Evolutionary conservation across 2,797 vertebrate species (phyloP), one percentile per base, ranked within the genome.

Genomic region (Notolabrus celidotus): DNA sequence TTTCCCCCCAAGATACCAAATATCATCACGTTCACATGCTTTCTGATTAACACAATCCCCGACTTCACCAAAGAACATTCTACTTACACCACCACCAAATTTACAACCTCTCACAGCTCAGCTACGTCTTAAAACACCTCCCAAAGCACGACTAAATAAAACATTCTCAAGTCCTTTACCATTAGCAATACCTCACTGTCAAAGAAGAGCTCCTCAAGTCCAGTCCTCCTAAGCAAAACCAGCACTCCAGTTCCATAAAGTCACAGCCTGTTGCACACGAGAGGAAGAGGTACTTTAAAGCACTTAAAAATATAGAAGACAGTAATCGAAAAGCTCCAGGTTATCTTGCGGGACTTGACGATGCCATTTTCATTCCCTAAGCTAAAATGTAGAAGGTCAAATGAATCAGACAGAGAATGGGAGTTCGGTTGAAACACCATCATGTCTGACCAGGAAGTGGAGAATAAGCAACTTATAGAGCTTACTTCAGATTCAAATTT

Each of bases 51-150:
- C 79, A 63, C 56, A 3, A 59, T 46, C 31, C 84, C 80, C 80
- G 74, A 86, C 90, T 64, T 70, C 27, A 86, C 87, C 5, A 5
- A 77, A 85, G 36, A 77, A 80, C 80, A 20, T 80, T 87, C 85
- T 80, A 88, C 67, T 69, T 62, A 69, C 54, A 54, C 75, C 63
- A 43, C 34, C 71, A 67, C 71, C 46, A 0, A 69, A 53, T 71
- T 66, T 1, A 63, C 68, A 36, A 69, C 71, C 60, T 80, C 68
- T 33, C 77, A 31, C 54, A 55, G 66, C 50, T 75, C 25, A 10
- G 17, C 45, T 42, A 76, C 47, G 3, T 81, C 63, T 81, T 55
- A 0, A 49, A 29, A 72, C 77, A 53, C 62, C 53, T 82, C 67
- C 77, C 67, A 41, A 84, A 49, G n/a, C 74, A 38, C 39, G 0